Base-by-base conservation (phyloP, 2,888 invertebrate species). In the Xanthorhoe designata region DNA sequence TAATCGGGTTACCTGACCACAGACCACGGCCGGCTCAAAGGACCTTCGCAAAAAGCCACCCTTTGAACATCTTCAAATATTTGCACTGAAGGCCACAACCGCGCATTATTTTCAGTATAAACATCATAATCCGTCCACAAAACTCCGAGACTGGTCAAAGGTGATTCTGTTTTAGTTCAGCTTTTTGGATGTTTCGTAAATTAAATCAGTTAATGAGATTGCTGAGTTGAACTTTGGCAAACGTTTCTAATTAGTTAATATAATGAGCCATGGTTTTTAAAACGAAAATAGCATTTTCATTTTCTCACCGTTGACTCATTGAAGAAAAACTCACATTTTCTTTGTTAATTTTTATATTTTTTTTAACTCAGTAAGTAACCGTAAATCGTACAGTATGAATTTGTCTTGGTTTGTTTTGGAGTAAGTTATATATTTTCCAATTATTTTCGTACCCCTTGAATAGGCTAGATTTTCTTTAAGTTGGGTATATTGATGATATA, bases 51-150 rank as follows among this genome's bases (percentile, higher is more conserved):
- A 92, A 91, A 91, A 90, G 85, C 88, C 81, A 79, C 85, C 89
- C 92, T 92, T 92, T 92, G 90, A 91, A 88, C 86, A 79, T 88
- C 89, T 90, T 88, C 89, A 92, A 92, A 92, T 92, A 92, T 93
- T 92, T 92, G 91, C 84, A 71, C 79, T 84, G 82, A 87, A 88
- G 81, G 78, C 89, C 89, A 78, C 88, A 84, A 88, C 88, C 87
- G 85, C 85, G 89, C 88, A 90, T 92, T 91, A 92, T 92, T 92
- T 91, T 89, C 89, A 82, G 87, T 85, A 89, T 87, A 91, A 91
- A 92, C 91, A 91, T 83, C 87, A 91, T 92, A 92, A 91, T 90
- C 90, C 84, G 81, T 74, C 79, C 79, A 79, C 77, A 81, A 79
- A 87, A 83, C 83, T 80, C 77, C 49, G 66, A 63, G 52, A 60